Evolutionary conservation across 1,140 invertebrate genomes (phyloP), one percentile per base, ranked within the genome.

Genomic region (Drosophila ananassae): DNA sequence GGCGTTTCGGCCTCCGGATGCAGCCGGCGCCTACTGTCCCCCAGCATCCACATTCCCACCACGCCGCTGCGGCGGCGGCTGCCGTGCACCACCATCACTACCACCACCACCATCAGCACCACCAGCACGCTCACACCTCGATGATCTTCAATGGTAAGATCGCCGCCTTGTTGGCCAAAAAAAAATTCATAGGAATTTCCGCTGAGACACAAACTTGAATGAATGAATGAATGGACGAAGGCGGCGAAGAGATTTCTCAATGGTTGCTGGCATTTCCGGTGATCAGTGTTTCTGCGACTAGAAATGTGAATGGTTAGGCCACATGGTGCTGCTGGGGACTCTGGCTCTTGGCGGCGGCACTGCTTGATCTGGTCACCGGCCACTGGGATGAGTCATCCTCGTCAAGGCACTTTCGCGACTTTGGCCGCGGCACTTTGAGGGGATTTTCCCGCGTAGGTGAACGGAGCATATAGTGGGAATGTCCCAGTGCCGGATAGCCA

Each of bases 91-190:
- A 44, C 22, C 82, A 84, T 9, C 87, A 92, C 63, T 82, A 91
- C 39, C 81, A 75, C 7, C 72, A 75, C 2, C 79, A 91, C 41
- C 79, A 76, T 1, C 89, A 83, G 37, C 78, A 87, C 28, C 82
- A 75, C 9, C 72, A 77, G 46, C 78, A 87, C 57, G 47, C 83
- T 12, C 77, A 92, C 41, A 77, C 84, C 13, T 90, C 89, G 54
- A 92, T 93, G 91, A 92, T 93, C 61, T 93, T 93, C 68, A 93
- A 93, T 89, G 93, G 93, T 93, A 82, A 76, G 72, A 73, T 30
- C 24, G 47, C 64, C 64, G n/a, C 6, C 25, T 28, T 28, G 5
- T 28, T 28, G 25, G 25, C 25, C 25, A 28, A 28, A 28, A 17
- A 17, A 68, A 62, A 71, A 69, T 50, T 62, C 67, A 57, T 71